Percentiles rank a stretch among this genome's conserved stretches.
Evolutionary conservation across 2,113 vertebrate species (phyloP).

Genomic region (Mionectes macconnelli): DNA sequence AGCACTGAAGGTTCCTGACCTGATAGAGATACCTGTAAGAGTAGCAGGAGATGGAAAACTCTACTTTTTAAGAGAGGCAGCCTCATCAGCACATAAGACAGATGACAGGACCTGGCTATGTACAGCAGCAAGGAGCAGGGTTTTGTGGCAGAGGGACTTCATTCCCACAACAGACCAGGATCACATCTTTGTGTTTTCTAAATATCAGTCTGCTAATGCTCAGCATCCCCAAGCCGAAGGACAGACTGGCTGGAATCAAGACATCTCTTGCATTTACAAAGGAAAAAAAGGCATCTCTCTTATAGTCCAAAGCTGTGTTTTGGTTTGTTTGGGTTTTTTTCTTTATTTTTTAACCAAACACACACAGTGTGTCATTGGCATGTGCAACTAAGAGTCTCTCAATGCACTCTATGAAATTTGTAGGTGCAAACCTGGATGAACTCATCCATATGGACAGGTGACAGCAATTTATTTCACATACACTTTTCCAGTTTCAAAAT

Average conservation of each 20-base stretch:
- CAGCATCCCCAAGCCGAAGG: neutral
- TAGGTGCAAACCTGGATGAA: neutral
- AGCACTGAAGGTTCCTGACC: neutral
- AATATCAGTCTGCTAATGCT: neutral
- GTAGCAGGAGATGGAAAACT: neutral
- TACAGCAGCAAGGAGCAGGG: neutral
- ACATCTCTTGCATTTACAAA: neutral
- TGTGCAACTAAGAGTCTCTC: fast-evolving
- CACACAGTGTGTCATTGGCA: neutral
- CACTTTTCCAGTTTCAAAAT: neutral
- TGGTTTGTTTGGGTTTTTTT: fast-evolving
- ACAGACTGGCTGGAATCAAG: neutral
- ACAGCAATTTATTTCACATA: neutral
- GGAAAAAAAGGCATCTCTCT: fast-evolving
- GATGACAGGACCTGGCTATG: neutral
- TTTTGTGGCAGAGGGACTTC: neutral
- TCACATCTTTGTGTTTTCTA: neutral
- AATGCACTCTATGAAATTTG: neutral
- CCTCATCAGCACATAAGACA: neutral
- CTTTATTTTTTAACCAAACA: neutral
- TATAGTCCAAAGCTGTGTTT: neutral
- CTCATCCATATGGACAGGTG: no score
- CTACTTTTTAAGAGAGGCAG: neutral
- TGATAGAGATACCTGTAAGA: no score
- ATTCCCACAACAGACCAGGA: neutral